A percentile compares a stretch with the other conserved stretches of the same genome.
phyloP scores from a whole-genome alignment of 2,797 vertebrate genomes.

The Rhabdomys pumilio region DNA sequence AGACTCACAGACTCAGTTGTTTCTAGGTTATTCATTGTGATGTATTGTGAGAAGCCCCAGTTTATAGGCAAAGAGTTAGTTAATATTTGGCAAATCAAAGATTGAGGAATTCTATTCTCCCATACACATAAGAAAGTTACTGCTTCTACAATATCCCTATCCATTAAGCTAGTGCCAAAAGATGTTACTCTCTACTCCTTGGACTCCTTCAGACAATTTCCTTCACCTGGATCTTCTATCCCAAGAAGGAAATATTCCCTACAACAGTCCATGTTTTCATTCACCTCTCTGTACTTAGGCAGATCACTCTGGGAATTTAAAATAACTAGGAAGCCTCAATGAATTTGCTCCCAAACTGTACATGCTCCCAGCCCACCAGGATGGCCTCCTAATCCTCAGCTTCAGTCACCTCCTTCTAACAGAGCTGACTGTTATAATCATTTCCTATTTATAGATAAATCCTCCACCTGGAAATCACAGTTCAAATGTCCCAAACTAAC shows the following conservation, averaged over 20 bases:
- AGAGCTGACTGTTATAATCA: no score
- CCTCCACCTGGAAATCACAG: neutral
- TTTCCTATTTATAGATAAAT: neutral
- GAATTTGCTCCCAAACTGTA: neutral
- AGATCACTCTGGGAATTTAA: neutral
- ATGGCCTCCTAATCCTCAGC: neutral
- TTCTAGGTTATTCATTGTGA: neutral
- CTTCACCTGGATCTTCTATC: neutral
- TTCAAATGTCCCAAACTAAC: neutral
- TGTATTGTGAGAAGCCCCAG: neutral
- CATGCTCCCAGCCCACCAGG: neutral
- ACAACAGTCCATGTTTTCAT: neutral
- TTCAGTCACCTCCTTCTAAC: neutral
- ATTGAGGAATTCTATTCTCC: neutral
- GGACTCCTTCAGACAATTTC: neutral
- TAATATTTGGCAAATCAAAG: neutral
- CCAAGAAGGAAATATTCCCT: neutral
- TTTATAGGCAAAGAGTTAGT: neutral
- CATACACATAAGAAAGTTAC: neutral
- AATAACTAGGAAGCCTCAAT: no score
- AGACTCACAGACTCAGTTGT: neutral
- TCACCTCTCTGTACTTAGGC: no score
- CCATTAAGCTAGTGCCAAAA: neutral
- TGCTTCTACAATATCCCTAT: neutral
- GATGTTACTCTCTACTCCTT: neutral